A percentile compares a stretch with the other conserved stretches of the same genome.
phyloP scores from a whole-genome alignment of 1,140 invertebrate genomes.

The Tetragonula clypearis region DNA sequence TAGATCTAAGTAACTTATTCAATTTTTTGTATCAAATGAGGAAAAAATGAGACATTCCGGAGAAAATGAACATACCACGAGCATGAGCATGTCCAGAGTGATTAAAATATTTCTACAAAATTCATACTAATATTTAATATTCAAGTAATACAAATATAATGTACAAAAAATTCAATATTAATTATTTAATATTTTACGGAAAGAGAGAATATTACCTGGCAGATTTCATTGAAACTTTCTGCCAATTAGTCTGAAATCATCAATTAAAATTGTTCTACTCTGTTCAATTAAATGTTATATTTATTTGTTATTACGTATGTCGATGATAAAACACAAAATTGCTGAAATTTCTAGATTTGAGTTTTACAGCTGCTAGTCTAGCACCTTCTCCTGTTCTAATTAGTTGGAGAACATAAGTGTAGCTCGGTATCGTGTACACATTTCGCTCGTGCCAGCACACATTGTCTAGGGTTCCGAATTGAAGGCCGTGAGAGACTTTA shows the following conservation, averaged over 20 bases:
- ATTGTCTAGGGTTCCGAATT: constrained; percentile 52
- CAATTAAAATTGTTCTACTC: background rate
- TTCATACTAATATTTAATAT: background rate
- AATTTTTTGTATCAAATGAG: background rate
- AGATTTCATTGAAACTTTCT: background rate
- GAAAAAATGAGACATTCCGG: background rate
- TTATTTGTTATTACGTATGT: too few relatives aligned
- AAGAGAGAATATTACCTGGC: background rate
- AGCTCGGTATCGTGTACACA: constrained; percentile 60
- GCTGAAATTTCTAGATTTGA: background rate
- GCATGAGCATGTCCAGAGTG: background rate
- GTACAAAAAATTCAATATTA: too few relatives aligned
- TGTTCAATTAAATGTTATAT: background rate
- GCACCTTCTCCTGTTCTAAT: constrained; percentile 58
- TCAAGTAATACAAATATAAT: too few relatives aligned
- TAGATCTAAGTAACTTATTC: background rate
- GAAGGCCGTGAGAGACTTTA: constrained; percentile 72
- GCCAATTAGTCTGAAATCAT: background rate
- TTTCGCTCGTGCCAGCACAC: constrained; percentile 55
- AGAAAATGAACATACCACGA: background rate
- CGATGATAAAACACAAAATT: background rate
- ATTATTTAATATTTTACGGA: background rate
- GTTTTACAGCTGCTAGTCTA: background rate
- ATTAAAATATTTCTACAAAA: background rate
- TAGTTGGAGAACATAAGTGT: constrained; percentile 72